phyloP scores from a whole-genome alignment of 2,113 vertebrate species.

The Myodes glareolus region DNA sequence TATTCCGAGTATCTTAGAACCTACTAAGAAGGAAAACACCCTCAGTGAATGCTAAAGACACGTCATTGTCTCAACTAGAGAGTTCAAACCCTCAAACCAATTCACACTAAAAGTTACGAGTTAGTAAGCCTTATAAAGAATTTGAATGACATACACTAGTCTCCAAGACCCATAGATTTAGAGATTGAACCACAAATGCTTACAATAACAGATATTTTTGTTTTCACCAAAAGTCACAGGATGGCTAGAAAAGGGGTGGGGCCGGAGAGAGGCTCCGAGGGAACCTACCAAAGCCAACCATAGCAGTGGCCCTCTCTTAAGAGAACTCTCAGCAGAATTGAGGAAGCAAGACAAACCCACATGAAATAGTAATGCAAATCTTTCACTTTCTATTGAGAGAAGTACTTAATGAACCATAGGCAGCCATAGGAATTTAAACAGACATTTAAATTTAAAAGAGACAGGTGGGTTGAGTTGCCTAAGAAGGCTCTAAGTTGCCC shows the following conservation, averaged over 20 bases:
- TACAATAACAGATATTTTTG: not conserved
- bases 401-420: not conserved
- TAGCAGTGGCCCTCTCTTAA: not conserved
- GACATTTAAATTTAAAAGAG: not conserved
- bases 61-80: not conserved
- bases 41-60: not conserved
- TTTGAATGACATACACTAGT: not conserved
- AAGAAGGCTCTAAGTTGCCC: not conserved
- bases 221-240: not conserved
- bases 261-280: not conserved
- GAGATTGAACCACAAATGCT: not conserved
- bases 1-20: not conserved
- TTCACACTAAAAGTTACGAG: not conserved
- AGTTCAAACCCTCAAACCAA: not conserved
- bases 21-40: not conserved
- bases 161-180: not conserved
- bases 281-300: not conserved
- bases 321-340: not conserved
- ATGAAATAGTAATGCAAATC: not conserved
- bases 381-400: not conserved
- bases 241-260: not conserved
- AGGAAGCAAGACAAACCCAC: not conserved
- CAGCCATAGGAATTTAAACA: not conserved
- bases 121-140: slow-evolving; percentile 5
- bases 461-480: not conserved